Percentiles rank a stretch among this genome's conserved stretches.
phyloP scores from a whole-genome alignment of 2,113 vertebrate genomes.

The Prionailurus bengalensis region DNA sequence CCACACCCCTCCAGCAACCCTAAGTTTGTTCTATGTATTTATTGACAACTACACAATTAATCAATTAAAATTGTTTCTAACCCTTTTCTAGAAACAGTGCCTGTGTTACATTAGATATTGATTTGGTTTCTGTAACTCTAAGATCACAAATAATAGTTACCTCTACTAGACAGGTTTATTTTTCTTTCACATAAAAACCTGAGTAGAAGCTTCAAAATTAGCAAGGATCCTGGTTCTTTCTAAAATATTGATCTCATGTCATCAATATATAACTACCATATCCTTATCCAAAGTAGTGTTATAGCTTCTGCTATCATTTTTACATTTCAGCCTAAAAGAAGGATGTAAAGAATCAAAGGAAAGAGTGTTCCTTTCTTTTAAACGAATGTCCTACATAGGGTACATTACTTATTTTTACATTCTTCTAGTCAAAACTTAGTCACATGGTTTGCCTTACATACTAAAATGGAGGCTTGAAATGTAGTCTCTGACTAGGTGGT shows the following conservation, averaged over 20 bases:
- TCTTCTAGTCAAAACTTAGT: background rate
- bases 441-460: background rate
- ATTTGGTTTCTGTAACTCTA: background rate
- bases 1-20: no score
- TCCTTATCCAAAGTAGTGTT: background rate
- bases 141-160: background rate
- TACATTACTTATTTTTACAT: conserved; percentile 7
- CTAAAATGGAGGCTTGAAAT: background rate
- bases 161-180: background rate
- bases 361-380: background rate
- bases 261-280: background rate
- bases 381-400: background rate
- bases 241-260: background rate
- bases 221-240: background rate
- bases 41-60: background rate
- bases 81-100: conserved; percentile 2
- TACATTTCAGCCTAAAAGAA: background rate
- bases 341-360: background rate
- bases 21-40: background rate
- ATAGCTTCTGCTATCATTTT: background rate
- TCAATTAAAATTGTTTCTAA: background rate
- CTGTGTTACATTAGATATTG: background rate
- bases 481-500: background rate
- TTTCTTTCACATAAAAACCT: conserved; percentile 28
- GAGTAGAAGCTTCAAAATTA: conserved; percentile 36